Evolutionary conservation across 2,797 vertebrate species (phyloP), one percentile per base, ranked within the genome.

Genomic region (Gymnothorax reevesii): DNA sequence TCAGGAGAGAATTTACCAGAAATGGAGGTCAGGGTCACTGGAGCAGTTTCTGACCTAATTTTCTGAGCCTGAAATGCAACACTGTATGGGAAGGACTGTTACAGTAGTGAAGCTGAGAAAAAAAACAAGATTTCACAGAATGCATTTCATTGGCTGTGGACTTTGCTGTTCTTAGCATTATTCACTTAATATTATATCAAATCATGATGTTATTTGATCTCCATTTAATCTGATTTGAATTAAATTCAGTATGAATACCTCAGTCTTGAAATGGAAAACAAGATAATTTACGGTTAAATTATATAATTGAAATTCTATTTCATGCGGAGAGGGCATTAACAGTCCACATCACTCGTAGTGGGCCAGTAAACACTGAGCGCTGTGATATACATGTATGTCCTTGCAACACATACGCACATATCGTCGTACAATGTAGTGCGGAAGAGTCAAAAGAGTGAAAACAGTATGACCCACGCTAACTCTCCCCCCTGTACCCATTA

Each of bases 21-120:
- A 80, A 55, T 80, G 77, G 52, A 55, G 77, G 52, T 55, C 77
- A 80, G 17, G 52, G 52, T 52, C 73, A 80, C 25, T n/a, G 52
- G 17, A 55, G 20, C 49, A 55, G 77, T 80, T 55, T 20, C 20
- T 80, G 77, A 80, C 42, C 77, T 52, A 80, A 80, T 80, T 80
- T 22, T 80, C 52, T 80, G 77, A 80, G 77, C 52, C 54, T n/a
- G 2, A 55, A 77, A 15, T 33, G 27, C 73, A 13, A 25, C 17
- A 55, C 77, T 33, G 20, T 17, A 49, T 1, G 15, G 49, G 15
- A 79, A 75, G 4, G 13, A 54, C 75, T 79, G 49, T 52, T 54
- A 54, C 7, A 8, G 49, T 79, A 1, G 75, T 49, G 52, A 17
- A 52, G 1, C n/a, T 55, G 49, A 80, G 52, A 10, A 20, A 80